These are phyloP conservation scores for Caenorhabditis macrosperma DNA, from an alignment of 2,888 invertebrate species.

Conservation along the genomic window DNA sequence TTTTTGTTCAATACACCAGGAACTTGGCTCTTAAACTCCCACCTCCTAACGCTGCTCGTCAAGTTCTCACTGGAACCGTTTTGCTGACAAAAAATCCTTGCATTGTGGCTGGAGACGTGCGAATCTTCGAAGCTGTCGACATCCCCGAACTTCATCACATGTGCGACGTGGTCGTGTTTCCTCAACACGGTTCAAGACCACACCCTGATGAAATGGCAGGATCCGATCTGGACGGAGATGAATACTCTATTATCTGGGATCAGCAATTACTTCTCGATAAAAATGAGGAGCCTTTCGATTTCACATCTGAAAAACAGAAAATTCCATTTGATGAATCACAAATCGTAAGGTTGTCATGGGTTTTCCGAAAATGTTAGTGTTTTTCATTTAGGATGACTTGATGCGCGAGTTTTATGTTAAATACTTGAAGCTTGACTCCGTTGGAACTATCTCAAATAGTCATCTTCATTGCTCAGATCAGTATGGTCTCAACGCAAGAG, in stretches of 20 bases:
- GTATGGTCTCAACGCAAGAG: constrained; percentile 74
- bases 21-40: constrained; percentile 59
- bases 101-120: constrained; percentile 81
- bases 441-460: constrained; percentile 80
- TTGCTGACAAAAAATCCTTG: constrained; percentile 82
- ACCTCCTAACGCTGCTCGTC: constrained; percentile 51
- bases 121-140: constrained; percentile 79
- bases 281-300: constrained; percentile 78
- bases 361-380: not conserved
- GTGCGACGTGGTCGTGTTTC: constrained; percentile 82
- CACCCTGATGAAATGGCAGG: constrained; percentile 82
- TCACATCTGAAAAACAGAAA: constrained; percentile 62
- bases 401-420: constrained; percentile 79
- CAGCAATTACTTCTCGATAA: constrained; percentile 77
- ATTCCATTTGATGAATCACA: constrained; percentile 45
- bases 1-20: constrained; percentile 73
- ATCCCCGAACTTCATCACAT: constrained; percentile 76
- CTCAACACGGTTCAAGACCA: constrained; percentile 80
- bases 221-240: constrained; percentile 82
- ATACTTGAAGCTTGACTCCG: constrained; percentile 80
- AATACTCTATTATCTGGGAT: constrained; percentile 81
- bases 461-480: constrained; percentile 80
- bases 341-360: constrained; percentile 43
- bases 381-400: constrained; percentile 49
- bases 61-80: constrained; percentile 74